Evolutionary conservation across 2,113 vertebrate species (phyloP).

Genomic region (Seriola dumerili): DNA sequence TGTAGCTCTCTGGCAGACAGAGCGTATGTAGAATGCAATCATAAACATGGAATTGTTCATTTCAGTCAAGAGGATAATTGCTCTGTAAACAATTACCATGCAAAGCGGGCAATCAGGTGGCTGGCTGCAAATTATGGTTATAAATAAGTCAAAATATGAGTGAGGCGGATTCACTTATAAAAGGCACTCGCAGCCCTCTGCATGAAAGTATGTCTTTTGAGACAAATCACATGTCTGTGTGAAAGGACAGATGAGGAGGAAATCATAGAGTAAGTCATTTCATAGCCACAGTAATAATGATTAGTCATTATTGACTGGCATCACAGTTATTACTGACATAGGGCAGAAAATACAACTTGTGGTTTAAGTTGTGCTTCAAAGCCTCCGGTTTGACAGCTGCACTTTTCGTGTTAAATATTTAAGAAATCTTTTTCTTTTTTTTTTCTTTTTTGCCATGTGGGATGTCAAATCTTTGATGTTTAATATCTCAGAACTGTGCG

Average conservation of each 20-base stretch:
- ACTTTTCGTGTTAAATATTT: slow-evolving; percentile 10
- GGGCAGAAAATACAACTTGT: slow-evolving; percentile 4
- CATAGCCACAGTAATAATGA: not conserved
- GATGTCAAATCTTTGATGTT: slow-evolving; percentile 39
- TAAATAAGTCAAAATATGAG: not conserved
- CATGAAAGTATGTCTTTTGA: not conserved
- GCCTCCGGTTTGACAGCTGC: not conserved
- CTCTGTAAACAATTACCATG: not conserved
- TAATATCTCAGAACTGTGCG: slow-evolving; percentile 29
- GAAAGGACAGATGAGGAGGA: not conserved
- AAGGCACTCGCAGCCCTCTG: not conserved
- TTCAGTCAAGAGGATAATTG: not conserved
- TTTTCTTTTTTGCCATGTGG: not conserved
- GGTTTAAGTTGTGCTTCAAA: slow-evolving; percentile 21
- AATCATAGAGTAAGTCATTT: not conserved
- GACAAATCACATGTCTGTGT: not conserved
- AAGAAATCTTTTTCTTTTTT: not conserved
- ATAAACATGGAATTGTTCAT: not conserved
- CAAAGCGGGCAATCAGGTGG: not conserved
- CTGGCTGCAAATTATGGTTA: not conserved
- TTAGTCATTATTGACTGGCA: not conserved
- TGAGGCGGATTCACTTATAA: not conserved
- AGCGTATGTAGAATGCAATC: not conserved
- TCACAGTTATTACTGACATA: not conserved
- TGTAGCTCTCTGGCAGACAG: not conserved